Evolutionary conservation across 2,113 vertebrate species (phyloP).

Genomic region (Cynopterus brachyotis): DNA sequence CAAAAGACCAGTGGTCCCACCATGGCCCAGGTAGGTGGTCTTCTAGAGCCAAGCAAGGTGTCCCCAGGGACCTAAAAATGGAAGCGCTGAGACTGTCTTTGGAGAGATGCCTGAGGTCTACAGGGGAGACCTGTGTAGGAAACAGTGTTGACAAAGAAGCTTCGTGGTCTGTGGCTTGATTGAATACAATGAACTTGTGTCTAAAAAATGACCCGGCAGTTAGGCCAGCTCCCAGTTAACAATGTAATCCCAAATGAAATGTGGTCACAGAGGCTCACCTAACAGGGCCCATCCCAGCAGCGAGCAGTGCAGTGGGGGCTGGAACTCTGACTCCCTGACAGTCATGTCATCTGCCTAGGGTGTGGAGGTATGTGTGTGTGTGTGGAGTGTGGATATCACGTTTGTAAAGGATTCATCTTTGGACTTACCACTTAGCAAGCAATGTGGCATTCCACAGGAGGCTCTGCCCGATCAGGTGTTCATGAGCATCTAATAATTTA

Average conservation of each 20-base stretch:
- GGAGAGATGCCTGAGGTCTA: neutral
- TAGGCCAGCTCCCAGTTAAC: neutral
- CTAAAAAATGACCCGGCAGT: neutral
- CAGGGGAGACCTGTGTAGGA: neutral
- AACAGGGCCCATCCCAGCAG: rapidly evolving
- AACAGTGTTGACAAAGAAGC: neutral
- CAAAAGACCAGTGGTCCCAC: neutral
- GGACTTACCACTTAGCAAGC: neutral
- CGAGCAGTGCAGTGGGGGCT: neutral
- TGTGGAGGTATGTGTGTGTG: neutral
- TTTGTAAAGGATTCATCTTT: neutral
- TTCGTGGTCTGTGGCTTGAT: neutral
- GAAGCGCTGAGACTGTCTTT: neutral
- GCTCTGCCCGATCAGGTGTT: neutral
- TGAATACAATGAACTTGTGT: neutral
- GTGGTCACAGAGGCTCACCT: neutral
- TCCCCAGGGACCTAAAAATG: neutral
- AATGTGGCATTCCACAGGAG: neutral
- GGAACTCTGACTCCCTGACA: neutral
- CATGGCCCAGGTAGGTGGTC: neutral
- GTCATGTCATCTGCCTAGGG: too few relatives aligned
- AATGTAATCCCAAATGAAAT: neutral
- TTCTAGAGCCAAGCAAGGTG: neutral
- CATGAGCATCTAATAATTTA: neutral
- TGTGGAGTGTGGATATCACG: too few relatives aligned